Evolutionary conservation across 53 echinoderm and acorn worm genomes (phyloP).

Genomic region (Mesocentrotus franciscanus): DNA sequence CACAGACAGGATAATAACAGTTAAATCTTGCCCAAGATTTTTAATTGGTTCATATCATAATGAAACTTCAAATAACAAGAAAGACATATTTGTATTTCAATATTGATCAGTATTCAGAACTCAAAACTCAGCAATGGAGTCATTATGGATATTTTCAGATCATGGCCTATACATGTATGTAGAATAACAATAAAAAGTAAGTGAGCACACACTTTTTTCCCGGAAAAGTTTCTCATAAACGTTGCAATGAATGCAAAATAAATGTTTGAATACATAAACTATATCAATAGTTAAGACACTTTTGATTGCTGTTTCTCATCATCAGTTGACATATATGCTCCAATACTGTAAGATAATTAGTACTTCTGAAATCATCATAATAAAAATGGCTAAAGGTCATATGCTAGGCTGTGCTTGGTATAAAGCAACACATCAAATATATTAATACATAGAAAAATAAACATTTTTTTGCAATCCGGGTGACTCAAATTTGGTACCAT

Average conservation of each 20-base stretch:
- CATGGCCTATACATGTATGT: too few species aligned
- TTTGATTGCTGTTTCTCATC: neutral
- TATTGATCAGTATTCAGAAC: too few species aligned
- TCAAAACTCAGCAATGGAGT: too few species aligned
- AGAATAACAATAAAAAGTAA: neutral
- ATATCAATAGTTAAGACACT: neutral
- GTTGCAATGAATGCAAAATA: neutral
- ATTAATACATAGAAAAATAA: constrained; percentile 31
- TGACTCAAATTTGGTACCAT: neutral
- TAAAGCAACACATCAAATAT: neutral
- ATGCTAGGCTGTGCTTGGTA: neutral
- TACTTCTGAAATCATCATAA: neutral
- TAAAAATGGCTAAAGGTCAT: neutral
- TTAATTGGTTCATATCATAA: too few species aligned
- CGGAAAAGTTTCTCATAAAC: neutral
- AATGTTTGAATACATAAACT: neutral
- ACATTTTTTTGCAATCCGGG: neutral
- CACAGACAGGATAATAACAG: too few species aligned
- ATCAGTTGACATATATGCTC: neutral
- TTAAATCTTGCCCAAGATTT: too few species aligned
- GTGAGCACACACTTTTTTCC: neutral
- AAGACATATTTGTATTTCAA: too few species aligned
- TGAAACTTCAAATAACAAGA: too few species aligned
- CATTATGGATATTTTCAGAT: too few species aligned
- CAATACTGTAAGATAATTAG: neutral